Conservation (phyloP, 2,113 vertebrate genomes). For the Alethe castanea region DNA sequence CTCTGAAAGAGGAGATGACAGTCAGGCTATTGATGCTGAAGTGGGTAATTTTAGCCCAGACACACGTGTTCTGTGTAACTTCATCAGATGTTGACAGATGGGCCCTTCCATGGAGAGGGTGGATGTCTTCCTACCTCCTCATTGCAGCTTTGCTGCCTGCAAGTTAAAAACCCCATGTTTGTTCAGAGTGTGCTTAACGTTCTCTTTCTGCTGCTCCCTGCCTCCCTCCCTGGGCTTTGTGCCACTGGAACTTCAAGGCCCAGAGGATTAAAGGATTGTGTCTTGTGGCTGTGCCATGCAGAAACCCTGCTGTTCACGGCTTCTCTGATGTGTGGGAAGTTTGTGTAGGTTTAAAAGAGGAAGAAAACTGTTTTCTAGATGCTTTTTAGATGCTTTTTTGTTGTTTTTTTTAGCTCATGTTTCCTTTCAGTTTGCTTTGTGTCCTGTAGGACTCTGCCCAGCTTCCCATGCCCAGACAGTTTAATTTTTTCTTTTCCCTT, state of each 20-base stretch:
- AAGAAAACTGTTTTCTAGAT: not conserved
- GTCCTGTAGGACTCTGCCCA: not conserved
- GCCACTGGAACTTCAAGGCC: not conserved
- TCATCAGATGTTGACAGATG: constrained; percentile 67
- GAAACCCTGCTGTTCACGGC: not conserved
- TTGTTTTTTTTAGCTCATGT: not conserved
- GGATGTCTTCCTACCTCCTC: constrained; percentile 51
- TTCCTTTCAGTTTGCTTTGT: not conserved
- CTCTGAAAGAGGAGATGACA: constrained; percentile 24
- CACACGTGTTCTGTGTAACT: constrained; percentile 33
- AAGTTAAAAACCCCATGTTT: not conserved
- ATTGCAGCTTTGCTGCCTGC: not conserved
- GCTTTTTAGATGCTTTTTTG: not conserved
- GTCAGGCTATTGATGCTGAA: not conserved
- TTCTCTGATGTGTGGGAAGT: not conserved
- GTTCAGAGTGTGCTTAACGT: not conserved
- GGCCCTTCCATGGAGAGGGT: constrained; percentile 6
- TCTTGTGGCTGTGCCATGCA: not conserved
- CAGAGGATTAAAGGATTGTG: not conserved
- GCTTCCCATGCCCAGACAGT: not conserved
- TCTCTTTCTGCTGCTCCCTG: not conserved
- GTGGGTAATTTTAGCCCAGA: constrained; percentile 41
- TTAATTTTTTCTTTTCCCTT: not conserved
- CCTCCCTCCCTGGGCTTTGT: not conserved
- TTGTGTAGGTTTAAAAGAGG: not conserved